phyloP scores from a whole-genome alignment of 1,140 invertebrate genomes.

The Acromyrmex echinatior region DNA sequence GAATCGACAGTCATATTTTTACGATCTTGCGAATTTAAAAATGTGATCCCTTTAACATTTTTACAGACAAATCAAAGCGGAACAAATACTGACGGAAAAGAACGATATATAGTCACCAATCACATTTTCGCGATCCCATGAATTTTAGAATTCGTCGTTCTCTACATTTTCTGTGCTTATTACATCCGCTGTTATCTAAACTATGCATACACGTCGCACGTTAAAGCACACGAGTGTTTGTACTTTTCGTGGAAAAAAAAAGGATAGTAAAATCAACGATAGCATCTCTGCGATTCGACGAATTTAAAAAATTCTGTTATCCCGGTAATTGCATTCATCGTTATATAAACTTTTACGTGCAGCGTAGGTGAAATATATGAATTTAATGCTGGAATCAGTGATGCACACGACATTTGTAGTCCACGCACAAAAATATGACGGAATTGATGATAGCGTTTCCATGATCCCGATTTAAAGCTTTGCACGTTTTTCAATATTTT shows the following conservation, averaged over 20 bases:
- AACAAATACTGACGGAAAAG: neutral
- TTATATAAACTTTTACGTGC: neutral
- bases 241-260: slow-evolving; percentile 2
- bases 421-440: neutral
- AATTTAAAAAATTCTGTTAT: neutral
- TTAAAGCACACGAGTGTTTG: slow-evolving; percentile 2
- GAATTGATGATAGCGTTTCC: slow-evolving; percentile 1
- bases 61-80: neutral
- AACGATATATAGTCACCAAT: neutral
- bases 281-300: neutral
- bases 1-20: slow-evolving; percentile 20
- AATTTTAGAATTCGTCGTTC: slow-evolving; percentile 21
- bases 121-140: slow-evolving; percentile 25
- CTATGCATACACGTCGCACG: neutral
- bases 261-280: neutral
- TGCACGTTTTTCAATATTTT: slow-evolving; percentile 6
- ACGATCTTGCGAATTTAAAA: slow-evolving; percentile 19
- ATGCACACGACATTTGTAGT: neutral
- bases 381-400: slow-evolving; percentile 10
- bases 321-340: slow-evolving; percentile 1
- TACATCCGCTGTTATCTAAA: slow-evolving; percentile 37
- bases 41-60: neutral
- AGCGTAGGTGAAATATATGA: neutral
- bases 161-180: slow-evolving; percentile 24
- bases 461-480: neutral